These are phyloP conservation scores for Junonia oenone DNA, from an alignment of 2,888 invertebrate genomes.

Conservation along the genomic window DNA sequence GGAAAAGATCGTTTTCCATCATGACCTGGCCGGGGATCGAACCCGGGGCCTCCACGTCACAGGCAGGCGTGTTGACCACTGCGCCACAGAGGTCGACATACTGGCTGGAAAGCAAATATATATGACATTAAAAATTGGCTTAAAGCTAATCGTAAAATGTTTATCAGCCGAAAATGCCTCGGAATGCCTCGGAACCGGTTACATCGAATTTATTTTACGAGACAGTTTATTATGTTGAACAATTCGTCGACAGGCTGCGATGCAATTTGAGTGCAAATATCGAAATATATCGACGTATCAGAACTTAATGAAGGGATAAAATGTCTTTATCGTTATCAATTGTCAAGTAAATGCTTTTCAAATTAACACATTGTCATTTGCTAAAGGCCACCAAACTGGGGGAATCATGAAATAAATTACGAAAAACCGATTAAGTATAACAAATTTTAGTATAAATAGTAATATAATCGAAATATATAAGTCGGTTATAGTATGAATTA, in stretches of 20 bases:
- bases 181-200: conserved; percentile 29
- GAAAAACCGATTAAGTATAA: too few relatives aligned
- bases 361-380: not conserved
- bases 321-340: not conserved
- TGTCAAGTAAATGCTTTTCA: not conserved
- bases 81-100: too few relatives aligned
- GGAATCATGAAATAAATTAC: too few relatives aligned
- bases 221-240: conserved; percentile 50
- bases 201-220: conserved; percentile 44
- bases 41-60: too few relatives aligned
- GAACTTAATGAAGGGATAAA: not conserved
- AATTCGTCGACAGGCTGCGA: conserved; percentile 42
- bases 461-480: too few relatives aligned
- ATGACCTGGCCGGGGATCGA: too few relatives aligned
- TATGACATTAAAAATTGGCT: conserved; percentile 1
- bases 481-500: too few relatives aligned
- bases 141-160: conserved; percentile 11
- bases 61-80: too few relatives aligned
- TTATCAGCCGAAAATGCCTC: conserved; percentile 11
- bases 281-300: conserved; percentile 6
- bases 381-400: not conserved
- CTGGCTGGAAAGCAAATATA: too few relatives aligned
- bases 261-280: conserved; percentile 38
- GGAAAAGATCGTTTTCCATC: too few relatives aligned
- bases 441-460: too few relatives aligned